Evolutionary conservation across 2,888 invertebrate genomes (phyloP), one percentile per base, ranked within the genome.

Genomic region (Rutpela maculata): DNA sequence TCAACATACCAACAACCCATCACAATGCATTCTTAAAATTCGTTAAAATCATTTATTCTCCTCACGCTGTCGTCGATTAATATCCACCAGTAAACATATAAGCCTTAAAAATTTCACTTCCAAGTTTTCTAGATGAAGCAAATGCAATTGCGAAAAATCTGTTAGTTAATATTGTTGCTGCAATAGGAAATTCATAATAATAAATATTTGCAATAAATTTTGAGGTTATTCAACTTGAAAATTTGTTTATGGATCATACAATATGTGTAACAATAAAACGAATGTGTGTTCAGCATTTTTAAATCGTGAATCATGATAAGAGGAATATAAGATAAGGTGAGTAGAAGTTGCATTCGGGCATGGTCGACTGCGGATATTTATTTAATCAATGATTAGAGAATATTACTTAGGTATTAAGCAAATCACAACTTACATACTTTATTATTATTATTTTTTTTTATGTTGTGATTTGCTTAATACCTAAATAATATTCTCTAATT

Each of bases 1-100:
- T 65, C 43, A 65, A 65, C 43, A 65, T 65, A 65, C 18, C 65
- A 65, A 65, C 65, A 65, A 38, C 65, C 15, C 43, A 43, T 50
- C 43, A 7, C n/a, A 50, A 19, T 65, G 38, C 35, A 65, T 65
- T 38, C 43, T 65, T 65, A 43, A 65, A 65, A 65, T 65, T 65
- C 15, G 65, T 65, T 65, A 43, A 43, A 18, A 62, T n/a, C 6
- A 7, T 50, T 50, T 50, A 50, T 50, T 50, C 50, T n/a, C 15
- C 50, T 50, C 50, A 50, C n/a, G n/a, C 1, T 15, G 15, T 15
- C 50, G n/a, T 43, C 12, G 15, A 43, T 11, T 43, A 50, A 50
- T 50, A 50, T 50, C 50, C n/a, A n/a, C n/a, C 15, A 50, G 11
- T 50, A 50, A 15, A 50, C 50, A 50, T n/a, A 50, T 50, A 50